Base-by-base conservation (phyloP, 2,113 vertebrate genomes). In the Siphamia tubifer region DNA sequence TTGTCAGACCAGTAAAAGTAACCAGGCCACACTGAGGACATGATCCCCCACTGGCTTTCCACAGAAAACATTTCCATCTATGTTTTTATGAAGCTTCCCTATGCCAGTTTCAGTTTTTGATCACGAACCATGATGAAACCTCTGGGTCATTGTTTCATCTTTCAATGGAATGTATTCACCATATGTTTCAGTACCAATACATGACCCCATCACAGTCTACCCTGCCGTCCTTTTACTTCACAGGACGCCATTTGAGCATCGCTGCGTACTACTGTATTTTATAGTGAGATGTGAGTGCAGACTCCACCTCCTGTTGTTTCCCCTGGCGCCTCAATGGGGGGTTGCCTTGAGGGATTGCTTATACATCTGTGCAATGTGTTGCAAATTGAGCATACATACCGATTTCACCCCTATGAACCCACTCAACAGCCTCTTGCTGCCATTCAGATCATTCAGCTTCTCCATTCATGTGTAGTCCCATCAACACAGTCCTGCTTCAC, bases 181-280 rank as follows among this genome's bases (percentile, higher is more conserved):
- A 30, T 55, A 64, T 84, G 82, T 61, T 43, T 39, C 38, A 19
- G 39, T 44, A 49, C 48, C 39, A 77, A 62, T 77, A 74, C 53
- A 62, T 43, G 64, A 17, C 68, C 42, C 31, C n/a, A 20, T 70
- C 81, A 73, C 19, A 61, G 40, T 45, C 48, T 19, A n/a, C 42
- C 28, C 17, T 7, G 61, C 4, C 3, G 28, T 35, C 74, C 52
- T 77, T 73, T 82, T 47, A 68, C 52, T 5, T 68, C 47, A 2
- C 44, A 13, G 66, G 74, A 84, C 81, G 71, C 75, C 83, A 66
- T 58, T 60, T 61, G 45, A 73, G 68, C 83, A 81, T 87, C 83
- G 79, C 61, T 81, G 61, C 56, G 86, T 91, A 91, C 91, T 91
- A 93, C 87, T 79, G 79, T 79, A 67, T 55, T 24, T n/a, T n/a